Conservation (phyloP, 2,113 vertebrate species). For the Chaenogobius annularis region DNA sequence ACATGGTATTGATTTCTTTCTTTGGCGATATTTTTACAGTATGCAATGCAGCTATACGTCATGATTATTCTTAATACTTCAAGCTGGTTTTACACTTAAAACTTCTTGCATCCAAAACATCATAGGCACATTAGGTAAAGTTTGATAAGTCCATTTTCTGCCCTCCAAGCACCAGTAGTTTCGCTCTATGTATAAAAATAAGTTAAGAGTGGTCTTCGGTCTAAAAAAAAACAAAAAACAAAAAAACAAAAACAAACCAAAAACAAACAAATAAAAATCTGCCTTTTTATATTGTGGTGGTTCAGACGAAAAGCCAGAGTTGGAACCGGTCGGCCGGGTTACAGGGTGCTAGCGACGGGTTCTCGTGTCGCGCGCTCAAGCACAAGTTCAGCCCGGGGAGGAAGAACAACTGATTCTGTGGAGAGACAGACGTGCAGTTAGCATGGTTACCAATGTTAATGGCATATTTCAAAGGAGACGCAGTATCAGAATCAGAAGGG, state of each 20-base stretch:
- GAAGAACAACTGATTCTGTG: constrained; percentile 87
- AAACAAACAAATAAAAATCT: constrained; percentile 4
- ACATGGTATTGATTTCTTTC: constrained; percentile 8
- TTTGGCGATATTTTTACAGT: constrained; percentile 30
- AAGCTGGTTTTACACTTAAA: neutral
- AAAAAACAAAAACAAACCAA: neutral
- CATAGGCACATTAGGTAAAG: neutral
- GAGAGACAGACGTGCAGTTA: no score
- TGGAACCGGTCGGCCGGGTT: constrained; percentile 86
- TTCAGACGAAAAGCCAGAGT: constrained; percentile 84
- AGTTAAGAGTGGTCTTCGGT: constrained; percentile 65
- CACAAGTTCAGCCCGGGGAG: constrained; percentile 82
- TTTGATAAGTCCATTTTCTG: constrained; percentile 28
- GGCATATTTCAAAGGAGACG: no score
- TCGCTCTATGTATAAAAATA: constrained; percentile 72
- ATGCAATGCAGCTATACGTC: neutral
- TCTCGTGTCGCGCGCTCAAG: constrained; percentile 84
- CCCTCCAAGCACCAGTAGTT: constrained; percentile 65
- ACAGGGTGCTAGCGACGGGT: constrained; percentile 83
- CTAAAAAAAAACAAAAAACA: constrained; percentile 28
- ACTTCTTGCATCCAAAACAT: neutral
- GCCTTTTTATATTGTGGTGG: constrained; percentile 11
- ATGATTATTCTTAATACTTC: neutral
- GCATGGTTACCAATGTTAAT: neutral
- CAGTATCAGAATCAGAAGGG: no score